These are phyloP conservation scores for Myotis planiceps DNA, from an alignment of 2,797 vertebrate genomes.

Conservation along the genomic window DNA sequence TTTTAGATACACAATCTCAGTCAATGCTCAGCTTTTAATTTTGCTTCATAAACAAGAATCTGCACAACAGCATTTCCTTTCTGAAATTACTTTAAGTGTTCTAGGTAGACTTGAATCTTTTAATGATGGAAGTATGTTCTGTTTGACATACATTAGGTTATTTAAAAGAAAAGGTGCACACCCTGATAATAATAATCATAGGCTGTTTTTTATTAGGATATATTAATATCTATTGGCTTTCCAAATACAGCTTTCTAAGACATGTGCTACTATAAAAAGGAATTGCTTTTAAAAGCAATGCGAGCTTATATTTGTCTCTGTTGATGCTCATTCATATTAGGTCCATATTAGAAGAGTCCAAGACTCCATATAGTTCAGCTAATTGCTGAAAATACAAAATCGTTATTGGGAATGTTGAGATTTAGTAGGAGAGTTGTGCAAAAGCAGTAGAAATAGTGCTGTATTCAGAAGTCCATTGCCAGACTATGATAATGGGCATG, in stretches of 20 bases:
- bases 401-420: not conserved
- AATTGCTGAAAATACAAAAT: conserved; percentile 16
- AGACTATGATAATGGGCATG: not conserved
- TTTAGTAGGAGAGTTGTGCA: not conserved
- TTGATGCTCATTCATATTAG: not conserved
- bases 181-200: not conserved
- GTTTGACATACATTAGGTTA: not conserved
- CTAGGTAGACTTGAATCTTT: not conserved
- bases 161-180: not conserved
- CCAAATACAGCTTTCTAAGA: conserved; percentile 14
- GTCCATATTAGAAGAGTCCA: not conserved
- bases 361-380: not conserved
- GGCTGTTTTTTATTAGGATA: not conserved
- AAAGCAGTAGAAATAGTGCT: not conserved
- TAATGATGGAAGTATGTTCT: not conserved
- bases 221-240: not conserved
- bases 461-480: not conserved
- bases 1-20: not conserved
- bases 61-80: not conserved
- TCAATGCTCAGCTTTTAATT: not conserved
- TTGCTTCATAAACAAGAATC: not conserved
- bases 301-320: not conserved
- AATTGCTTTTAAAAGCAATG: not conserved
- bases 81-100: not conserved
- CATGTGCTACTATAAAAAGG: not conserved